These are phyloP conservation scores for Blera fallax DNA, from an alignment of 2,888 invertebrate genomes.

Conservation along the genomic window DNA sequence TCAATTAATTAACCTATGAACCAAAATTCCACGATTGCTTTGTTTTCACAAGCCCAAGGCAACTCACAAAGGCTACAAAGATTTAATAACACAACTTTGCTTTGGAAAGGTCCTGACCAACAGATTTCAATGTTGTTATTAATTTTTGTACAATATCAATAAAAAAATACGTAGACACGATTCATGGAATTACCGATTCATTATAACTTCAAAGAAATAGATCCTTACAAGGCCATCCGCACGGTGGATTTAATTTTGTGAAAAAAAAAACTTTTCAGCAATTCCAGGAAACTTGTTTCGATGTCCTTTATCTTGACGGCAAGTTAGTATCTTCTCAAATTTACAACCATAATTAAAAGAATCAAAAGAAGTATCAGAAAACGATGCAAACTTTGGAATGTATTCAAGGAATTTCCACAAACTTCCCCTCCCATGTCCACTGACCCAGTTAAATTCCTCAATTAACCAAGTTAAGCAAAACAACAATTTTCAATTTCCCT, in stretches of 20 bases:
- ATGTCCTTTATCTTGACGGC: neutral
- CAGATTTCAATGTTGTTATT: no score
- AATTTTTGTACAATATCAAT: no score
- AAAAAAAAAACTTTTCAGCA: neutral
- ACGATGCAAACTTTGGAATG: neutral
- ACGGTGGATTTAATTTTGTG: neutral
- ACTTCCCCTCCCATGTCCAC: neutral
- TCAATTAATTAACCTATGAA: no score
- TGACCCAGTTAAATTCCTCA: neutral
- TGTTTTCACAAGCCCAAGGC: no score
- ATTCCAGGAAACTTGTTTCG: neutral
- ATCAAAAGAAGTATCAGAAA: neutral
- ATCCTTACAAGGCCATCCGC: neutral
- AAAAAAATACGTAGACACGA: no score
- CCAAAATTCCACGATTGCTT: no score
- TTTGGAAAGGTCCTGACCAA: no score
- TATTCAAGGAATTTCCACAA: neutral
- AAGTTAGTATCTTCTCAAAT: neutral
- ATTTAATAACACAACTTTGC: no score
- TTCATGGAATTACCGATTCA: neutral
- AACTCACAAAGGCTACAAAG: no score
- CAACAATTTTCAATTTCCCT: neutral
- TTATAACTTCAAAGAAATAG: neutral
- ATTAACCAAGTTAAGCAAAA: slow-evolving; percentile 5
- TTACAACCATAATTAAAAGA: neutral